phyloP scores from a whole-genome alignment of 2,113 vertebrate genomes.

The Ciconia maguari region DNA sequence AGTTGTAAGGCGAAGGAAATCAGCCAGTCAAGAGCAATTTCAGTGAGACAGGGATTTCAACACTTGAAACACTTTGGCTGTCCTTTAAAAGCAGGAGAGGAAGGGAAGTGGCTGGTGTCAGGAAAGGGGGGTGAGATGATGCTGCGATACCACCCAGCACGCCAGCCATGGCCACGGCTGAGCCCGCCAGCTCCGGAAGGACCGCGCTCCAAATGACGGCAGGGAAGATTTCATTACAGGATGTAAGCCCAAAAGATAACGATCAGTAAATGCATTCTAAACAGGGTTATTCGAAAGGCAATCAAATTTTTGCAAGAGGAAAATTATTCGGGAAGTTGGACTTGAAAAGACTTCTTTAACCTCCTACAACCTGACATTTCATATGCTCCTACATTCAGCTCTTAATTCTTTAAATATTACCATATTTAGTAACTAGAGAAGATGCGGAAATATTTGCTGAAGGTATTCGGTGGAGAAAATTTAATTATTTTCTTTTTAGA shows the following conservation, averaged over 20 bases:
- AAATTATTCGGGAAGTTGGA: background rate
- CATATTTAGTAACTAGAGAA: background rate
- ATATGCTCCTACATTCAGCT: background rate
- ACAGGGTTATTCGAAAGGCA: background rate
- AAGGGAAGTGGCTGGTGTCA: background rate
- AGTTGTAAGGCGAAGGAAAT: background rate
- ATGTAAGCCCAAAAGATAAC: background rate
- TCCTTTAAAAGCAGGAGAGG: background rate
- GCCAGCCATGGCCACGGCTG: accelerated
- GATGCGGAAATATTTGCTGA: background rate
- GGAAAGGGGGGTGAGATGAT: background rate
- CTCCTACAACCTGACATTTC: background rate
- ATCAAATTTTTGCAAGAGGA: background rate
- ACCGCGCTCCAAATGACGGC: accelerated
- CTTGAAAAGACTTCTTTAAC: background rate
- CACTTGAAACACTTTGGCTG: background rate
- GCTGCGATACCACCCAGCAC: background rate
- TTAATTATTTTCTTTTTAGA: background rate
- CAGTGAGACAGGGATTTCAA: background rate
- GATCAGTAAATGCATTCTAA: background rate
- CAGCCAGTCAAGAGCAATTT: background rate
- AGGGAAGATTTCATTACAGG: background rate
- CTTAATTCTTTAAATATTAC: background rate
- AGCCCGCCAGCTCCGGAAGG: background rate
- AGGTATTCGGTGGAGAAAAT: background rate